phyloP scores from a whole-genome alignment of 2,888 invertebrate genomes.

The Cordilura impudica region DNA sequence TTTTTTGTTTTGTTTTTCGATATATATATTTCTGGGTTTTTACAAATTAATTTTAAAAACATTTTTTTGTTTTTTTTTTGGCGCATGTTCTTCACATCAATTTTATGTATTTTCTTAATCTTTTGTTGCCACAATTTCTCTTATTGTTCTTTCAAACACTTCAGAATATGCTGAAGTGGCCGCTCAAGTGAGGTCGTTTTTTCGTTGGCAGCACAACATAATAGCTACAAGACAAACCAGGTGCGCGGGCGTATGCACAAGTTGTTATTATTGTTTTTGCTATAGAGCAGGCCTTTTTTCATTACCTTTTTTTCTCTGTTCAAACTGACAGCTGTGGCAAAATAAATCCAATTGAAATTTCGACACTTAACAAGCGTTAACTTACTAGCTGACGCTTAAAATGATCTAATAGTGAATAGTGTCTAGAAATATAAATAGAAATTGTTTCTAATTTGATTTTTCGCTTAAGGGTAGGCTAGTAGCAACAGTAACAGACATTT shows the following conservation, averaged over 20 bases:
- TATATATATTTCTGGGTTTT: neutral
- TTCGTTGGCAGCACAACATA: slow-evolving; percentile 13
- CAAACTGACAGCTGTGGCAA: slow-evolving; percentile 58
- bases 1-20: slow-evolving; percentile 4
- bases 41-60: neutral
- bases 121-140: slow-evolving; percentile 56
- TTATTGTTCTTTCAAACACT: slow-evolving; percentile 43
- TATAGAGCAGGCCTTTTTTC: neutral
- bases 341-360: slow-evolving; percentile 57
- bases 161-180: slow-evolving; percentile 36
- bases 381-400: slow-evolving; percentile 46
- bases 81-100: slow-evolving; percentile 51
- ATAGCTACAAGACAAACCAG: slow-evolving; percentile 28
- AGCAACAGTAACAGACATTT: slow-evolving; percentile 21
- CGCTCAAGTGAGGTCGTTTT: slow-evolving; percentile 40
- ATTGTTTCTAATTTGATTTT: slow-evolving; percentile 26
- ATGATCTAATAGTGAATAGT: slow-evolving; percentile 4
- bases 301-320: neutral
- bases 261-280: neutral
- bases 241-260: slow-evolving; percentile 58
- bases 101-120: slow-evolving; percentile 35
- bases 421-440: slow-evolving; percentile 16
- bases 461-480: slow-evolving; percentile 19
- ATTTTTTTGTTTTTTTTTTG: slow-evolving; percentile 35
- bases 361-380: slow-evolving; percentile 62